Evolutionary conservation across 2,797 vertebrate species (phyloP).

Genomic region (Anas acuta): DNA sequence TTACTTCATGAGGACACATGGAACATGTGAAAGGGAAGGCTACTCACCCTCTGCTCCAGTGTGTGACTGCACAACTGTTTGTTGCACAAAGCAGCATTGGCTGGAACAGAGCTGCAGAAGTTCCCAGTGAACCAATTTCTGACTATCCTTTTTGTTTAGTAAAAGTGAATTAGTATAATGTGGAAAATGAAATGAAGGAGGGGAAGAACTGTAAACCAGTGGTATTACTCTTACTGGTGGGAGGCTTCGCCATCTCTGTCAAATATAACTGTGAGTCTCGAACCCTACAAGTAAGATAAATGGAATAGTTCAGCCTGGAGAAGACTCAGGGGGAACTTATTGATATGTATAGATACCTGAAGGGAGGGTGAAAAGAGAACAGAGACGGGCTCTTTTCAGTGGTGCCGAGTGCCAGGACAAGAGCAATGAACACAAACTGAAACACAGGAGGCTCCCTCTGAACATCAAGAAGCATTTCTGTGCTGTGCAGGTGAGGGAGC

Average conservation of each 20-base stretch:
- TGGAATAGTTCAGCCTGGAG: not conserved
- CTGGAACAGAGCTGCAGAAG: not conserved
- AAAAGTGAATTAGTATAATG: not conserved
- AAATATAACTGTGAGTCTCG: not conserved
- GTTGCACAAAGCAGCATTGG: not conserved
- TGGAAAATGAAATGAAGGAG: not conserved
- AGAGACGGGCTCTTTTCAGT: no score
- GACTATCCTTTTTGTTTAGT: not conserved
- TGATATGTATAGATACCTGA: no score
- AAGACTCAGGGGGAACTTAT: no score
- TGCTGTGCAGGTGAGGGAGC: no score
- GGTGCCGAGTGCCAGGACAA: no score
- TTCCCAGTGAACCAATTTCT: not conserved
- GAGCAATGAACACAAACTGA: no score
- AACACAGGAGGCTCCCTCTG: no score
- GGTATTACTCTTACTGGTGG: not conserved
- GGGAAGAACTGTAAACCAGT: not conserved
- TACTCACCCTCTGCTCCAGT: rapidly evolving
- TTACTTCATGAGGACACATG: no score
- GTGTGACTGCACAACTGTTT: not conserved
- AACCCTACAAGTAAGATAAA: not conserved
- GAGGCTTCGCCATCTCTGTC: not conserved
- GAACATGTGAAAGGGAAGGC: not conserved
- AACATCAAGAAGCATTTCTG: no score
- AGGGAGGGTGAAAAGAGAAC: no score